Evolutionary conservation across 2,888 invertebrate species (phyloP), one percentile per base, ranked within the genome.

Genomic region (Pycnomerus fuliginosus): DNA sequence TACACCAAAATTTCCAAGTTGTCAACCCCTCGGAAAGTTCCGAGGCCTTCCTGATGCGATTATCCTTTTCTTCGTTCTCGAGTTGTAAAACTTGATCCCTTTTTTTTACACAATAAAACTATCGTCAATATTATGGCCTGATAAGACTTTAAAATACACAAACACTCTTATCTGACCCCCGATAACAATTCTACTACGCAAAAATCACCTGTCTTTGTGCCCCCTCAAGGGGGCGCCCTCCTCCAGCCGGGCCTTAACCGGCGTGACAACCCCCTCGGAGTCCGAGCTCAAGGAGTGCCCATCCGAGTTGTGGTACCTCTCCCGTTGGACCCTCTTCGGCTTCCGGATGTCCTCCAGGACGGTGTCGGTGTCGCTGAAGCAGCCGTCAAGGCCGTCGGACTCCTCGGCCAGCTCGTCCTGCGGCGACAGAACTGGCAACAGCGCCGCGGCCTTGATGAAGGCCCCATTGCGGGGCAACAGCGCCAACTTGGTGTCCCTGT

Each of bases 221-320:
- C 17, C 20, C 14, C 28, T n/a, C 27, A 31, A 60, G 7, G 50
- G 40, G 16, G 52, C 37, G 38, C 50, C 49, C 39, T 67, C 66
- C 14, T 72, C 65, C 16, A 66, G 62, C 24, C 62, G 60, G 23
- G 62, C 62, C 70, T 84, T 87, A 23, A 82, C 73, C 34, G 87
- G 84, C 53, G 85, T 84, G 57, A 80, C 75, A 30, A 80, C 70
- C 62, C 82, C 79, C 62, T 88, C 87, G 1, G 87, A 86, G 62
- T 88, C 87, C 8, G 88, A 88, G 67, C 86, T 87, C 31, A 80
- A 66, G 5, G 84, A 85, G 56, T 80, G 74, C 60, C 77, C 76
- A 20, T 48, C 44, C 5, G 39, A 11, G 36, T 48, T 48, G 16
- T 13, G 27, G 13, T 46, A 44, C 43, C 55, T 58, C 17, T 47